These are phyloP conservation scores for Microdon myrmicae DNA, from an alignment of 2,888 invertebrate genomes.

Conservation along the genomic window DNA sequence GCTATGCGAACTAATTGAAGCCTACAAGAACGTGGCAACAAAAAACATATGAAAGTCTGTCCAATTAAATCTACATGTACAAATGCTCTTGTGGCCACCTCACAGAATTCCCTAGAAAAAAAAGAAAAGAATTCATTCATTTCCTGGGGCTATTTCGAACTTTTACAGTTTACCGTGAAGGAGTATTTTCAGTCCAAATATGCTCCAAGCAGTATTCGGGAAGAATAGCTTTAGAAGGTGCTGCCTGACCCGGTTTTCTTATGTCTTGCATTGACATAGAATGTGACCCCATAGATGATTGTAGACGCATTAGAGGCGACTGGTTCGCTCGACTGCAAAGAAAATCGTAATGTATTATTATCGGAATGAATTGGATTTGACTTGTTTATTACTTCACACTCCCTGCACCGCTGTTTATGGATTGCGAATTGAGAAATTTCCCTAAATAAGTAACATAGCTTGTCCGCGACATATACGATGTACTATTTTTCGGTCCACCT, in stretches of 20 bases:
- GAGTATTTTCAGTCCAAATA: conserved; percentile 83
- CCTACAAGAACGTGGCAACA: conserved; percentile 69
- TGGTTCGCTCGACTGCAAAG: conserved; percentile 61
- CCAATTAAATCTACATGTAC: conserved; percentile 86
- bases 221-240: conserved; percentile 76
- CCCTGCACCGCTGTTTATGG: conserved; percentile 59
- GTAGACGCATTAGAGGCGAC: conserved; percentile 62
- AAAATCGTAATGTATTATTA: background rate
- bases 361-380: background rate
- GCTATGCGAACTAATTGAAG: conserved; percentile 72
- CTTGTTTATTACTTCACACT: conserved; percentile 57
- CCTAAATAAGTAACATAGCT: conserved; percentile 57
- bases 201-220: conserved; percentile 91
- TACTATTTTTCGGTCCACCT: conserved; percentile 57
- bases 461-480: conserved; percentile 57
- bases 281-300: conserved; percentile 61
- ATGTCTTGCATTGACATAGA: conserved; percentile 65
- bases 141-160: background rate
- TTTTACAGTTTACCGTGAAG: conserved; percentile 66
- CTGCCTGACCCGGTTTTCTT: conserved; percentile 68
- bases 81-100: conserved; percentile 80
- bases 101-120: conserved; percentile 67
- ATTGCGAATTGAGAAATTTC: conserved; percentile 58
- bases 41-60: conserved; percentile 84
- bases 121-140: background rate